Evolutionary conservation across 2,113 vertebrate genomes (phyloP).

Genomic region (Todiramphus saurophagus): DNA sequence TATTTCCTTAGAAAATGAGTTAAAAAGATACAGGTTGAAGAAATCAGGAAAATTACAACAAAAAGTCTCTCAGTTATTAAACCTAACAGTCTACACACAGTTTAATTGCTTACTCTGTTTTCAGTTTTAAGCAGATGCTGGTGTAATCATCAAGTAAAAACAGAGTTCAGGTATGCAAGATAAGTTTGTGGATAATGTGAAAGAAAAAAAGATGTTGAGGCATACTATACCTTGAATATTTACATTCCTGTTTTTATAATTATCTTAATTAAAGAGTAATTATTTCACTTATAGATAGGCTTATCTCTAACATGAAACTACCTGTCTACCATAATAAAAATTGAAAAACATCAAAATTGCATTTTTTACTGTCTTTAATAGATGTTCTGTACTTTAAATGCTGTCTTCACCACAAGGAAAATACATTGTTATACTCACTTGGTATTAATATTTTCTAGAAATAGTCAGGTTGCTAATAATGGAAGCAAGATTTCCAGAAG

Average conservation of each 20-base stretch:
- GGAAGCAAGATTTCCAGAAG: conserved; percentile 16
- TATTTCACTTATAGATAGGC: conserved; percentile 73
- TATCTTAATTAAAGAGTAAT: conserved; percentile 82
- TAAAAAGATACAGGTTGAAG: background rate
- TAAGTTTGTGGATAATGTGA: conserved; percentile 60
- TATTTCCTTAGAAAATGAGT: background rate
- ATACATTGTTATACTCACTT: conserved; percentile 23
- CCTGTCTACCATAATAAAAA: conserved; percentile 74
- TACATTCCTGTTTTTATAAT: conserved; percentile 82
- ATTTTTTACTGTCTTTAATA: conserved; percentile 58
- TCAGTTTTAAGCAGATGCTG: background rate
- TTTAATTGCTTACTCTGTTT: conserved; percentile 23
- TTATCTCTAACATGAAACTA: conserved; percentile 78
- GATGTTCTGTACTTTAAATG: conserved; percentile 59
- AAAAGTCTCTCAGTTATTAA: background rate
- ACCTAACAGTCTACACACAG: background rate
- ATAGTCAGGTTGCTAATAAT: background rate
- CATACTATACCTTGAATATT: conserved; percentile 70
- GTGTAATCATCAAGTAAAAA: conserved; percentile 30
- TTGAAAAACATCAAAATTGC: conserved; percentile 69
- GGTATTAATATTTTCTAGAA: background rate
- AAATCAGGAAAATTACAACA: background rate
- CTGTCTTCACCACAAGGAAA: conserved; percentile 64
- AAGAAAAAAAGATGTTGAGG: conserved; percentile 66
- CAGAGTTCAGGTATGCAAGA: conserved; percentile 63